Percentiles rank a stretch among this genome's conserved stretches.
Evolutionary conservation across 2,888 invertebrate genomes (phyloP).

Genomic region (Linnaemya vulpina): DNA sequence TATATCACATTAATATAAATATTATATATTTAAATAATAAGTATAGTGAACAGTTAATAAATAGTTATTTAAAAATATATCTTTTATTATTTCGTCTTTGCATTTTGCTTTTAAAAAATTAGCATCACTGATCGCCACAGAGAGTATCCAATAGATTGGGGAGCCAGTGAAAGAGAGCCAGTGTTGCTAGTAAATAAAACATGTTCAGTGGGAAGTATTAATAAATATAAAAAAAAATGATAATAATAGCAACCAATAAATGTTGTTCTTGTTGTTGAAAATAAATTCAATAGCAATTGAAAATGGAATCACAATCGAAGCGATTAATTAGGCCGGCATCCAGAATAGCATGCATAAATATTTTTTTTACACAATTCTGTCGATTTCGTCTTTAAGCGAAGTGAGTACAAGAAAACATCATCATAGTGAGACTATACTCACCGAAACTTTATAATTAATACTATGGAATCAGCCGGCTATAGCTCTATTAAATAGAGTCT

Average conservation of each 20-base stretch:
- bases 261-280: not conserved
- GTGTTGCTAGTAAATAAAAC: not conserved
- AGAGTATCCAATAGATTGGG: not conserved
- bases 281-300: not conserved
- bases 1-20: too few relatives aligned
- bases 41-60: too few relatives aligned
- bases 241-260: slow-evolving; percentile 1
- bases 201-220: not conserved
- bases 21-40: too few relatives aligned
- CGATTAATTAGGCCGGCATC: not conserved
- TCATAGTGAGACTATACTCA: too few relatives aligned
- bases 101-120: not conserved
- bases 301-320: slow-evolving; percentile 6
- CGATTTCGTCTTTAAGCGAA: too few relatives aligned
- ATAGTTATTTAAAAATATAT: not conserved
- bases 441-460: too few relatives aligned
- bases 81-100: not conserved
- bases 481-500: too few relatives aligned
- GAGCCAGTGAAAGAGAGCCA: not conserved
- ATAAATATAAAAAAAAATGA: not conserved
- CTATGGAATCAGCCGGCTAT: too few relatives aligned
- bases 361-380: too few relatives aligned
- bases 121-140: not conserved
- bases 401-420: too few relatives aligned
- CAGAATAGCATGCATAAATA: not conserved